Evolutionary conservation across 2,113 vertebrate genomes (phyloP).

Genomic region (Pardalotus punctatus): DNA sequence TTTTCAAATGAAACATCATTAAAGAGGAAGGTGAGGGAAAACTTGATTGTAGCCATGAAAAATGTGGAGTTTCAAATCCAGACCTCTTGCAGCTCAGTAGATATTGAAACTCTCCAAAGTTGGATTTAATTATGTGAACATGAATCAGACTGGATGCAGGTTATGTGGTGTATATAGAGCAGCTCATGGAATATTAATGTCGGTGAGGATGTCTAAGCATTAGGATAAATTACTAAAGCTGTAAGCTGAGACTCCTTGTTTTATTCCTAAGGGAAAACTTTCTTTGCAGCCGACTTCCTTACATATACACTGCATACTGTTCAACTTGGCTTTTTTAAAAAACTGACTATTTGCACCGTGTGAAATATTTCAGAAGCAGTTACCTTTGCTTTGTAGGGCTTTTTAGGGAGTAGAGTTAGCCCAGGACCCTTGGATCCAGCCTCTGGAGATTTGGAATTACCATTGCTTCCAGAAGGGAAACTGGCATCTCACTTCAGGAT

Average conservation of each 20-base stretch:
- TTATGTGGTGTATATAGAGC: background rate
- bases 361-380: background rate
- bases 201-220: background rate
- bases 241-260: background rate
- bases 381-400: background rate
- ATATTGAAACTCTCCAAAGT: fast-evolving
- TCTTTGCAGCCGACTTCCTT: background rate
- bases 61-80: background rate
- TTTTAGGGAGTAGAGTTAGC: background rate
- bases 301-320: background rate
- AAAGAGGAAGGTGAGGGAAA: background rate
- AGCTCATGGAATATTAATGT: background rate
- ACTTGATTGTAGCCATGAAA: fast-evolving
- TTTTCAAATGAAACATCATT: background rate
- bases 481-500: background rate
- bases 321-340: background rate
- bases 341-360: background rate
- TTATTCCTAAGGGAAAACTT: background rate
- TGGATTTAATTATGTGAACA: background rate
- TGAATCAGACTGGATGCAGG: background rate
- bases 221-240: background rate
- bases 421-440: background rate
- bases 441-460: background rate
- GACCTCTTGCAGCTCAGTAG: background rate
- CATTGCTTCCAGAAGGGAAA: background rate